phyloP scores from a whole-genome alignment of 2,113 vertebrate genomes.

The Acanthochromis polyacanthus region DNA sequence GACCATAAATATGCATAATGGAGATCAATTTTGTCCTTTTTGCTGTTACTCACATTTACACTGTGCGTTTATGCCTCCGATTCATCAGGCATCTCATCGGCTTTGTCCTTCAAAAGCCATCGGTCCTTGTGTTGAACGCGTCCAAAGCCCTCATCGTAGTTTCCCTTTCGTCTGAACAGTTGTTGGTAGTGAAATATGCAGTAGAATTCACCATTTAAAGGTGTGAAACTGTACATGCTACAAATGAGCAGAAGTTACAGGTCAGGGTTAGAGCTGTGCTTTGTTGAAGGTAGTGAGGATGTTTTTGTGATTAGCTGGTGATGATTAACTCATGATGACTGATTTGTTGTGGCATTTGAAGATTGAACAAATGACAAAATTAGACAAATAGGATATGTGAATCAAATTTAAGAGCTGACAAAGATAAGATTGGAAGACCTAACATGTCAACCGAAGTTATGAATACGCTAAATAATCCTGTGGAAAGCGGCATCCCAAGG shows the following conservation, averaged over 20 bases:
- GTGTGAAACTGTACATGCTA: slow-evolving; percentile 81
- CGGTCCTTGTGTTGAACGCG: slow-evolving; percentile 80
- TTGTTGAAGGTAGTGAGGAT: no score
- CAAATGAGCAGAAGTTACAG: slow-evolving; percentile 55
- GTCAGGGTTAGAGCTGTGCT: background rate
- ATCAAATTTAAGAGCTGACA: no score
- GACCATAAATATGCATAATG: background rate
- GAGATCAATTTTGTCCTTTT: background rate
- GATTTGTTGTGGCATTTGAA: no score
- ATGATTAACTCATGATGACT: no score
- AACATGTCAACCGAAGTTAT: no score
- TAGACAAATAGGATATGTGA: no score
- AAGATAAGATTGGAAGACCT: no score
- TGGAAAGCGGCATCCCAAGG: no score
- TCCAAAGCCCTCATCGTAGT: slow-evolving; percentile 85
- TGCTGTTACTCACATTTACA: slow-evolving; percentile 31
- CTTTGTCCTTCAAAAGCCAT: slow-evolving; percentile 68
- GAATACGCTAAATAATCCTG: no score
- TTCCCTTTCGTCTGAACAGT: slow-evolving; percentile 83
- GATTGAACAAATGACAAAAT: no score
- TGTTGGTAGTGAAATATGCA: slow-evolving; percentile 87
- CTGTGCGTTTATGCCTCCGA: slow-evolving; percentile 56
- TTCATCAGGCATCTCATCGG: slow-evolving; percentile 1
- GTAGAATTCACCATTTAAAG: slow-evolving; percentile 84
- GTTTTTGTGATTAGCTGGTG: no score